Percentiles rank a stretch among this genome's conserved stretches.
Conservation (phyloP, 1,140 invertebrate species). For the Araneus ventricosus region DNA sequence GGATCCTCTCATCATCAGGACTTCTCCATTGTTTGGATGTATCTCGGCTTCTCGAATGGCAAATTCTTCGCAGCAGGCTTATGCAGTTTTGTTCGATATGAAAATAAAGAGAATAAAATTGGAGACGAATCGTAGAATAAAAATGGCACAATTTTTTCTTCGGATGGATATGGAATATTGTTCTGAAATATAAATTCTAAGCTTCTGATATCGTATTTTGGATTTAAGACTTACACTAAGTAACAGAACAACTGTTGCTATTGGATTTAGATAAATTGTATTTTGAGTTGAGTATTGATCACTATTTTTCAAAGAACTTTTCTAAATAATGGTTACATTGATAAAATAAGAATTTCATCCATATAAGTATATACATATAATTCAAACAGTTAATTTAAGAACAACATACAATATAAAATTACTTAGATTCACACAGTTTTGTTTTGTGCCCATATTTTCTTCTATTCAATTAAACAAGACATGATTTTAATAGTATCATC, state of each 20-base stretch:
- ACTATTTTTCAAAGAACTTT: too few species aligned
- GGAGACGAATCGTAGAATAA: not conserved
- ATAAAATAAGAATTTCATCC: too few species aligned
- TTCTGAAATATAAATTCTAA: not conserved
- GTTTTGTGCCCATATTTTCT: too few species aligned
- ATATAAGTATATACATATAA: too few species aligned
- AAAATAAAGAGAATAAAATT: constrained; percentile 7
- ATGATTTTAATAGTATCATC: too few species aligned
- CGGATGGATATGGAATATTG: not conserved
- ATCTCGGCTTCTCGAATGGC: not conserved
- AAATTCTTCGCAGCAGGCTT: not conserved
- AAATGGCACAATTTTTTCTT: not conserved
- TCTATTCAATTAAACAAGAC: too few species aligned
- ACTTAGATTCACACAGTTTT: too few species aligned
- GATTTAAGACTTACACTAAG: not conserved
- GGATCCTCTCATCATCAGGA: constrained; percentile 25
- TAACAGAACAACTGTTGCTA: not conserved
- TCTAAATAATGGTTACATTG: too few species aligned
- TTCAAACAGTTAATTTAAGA: too few species aligned
- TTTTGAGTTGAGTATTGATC: too few species aligned
- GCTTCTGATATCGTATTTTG: not conserved
- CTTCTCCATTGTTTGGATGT: constrained; percentile 12
- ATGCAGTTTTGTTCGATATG: not conserved
- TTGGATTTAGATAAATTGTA: not conserved
- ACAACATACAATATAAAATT: too few species aligned